These are phyloP conservation scores for Netelia melanura DNA, from an alignment of 2,888 invertebrate genomes.

Conservation along the genomic window DNA sequence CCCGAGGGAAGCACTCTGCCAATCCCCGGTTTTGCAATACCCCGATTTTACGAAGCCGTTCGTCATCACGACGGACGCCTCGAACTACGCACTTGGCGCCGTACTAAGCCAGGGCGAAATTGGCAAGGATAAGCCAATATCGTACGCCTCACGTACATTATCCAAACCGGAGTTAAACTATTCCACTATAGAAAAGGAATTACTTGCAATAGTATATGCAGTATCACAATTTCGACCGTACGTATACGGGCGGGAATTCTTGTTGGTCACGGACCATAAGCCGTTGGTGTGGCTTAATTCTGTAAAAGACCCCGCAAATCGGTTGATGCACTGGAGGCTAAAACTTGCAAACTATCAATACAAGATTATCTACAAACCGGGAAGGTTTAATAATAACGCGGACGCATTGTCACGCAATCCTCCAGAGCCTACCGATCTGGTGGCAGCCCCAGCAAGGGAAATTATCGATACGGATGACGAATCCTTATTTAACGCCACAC, in stretches of 20 bases:
- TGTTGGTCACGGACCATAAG: constrained; percentile 8
- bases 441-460: too few relatives aligned
- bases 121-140: constrained; percentile 42
- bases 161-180: too few relatives aligned
- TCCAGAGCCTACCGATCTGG: not conserved
- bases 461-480: too few relatives aligned
- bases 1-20: too few relatives aligned
- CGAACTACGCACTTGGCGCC: too few relatives aligned
- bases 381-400: not conserved
- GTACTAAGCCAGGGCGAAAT: too few relatives aligned
- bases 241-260: too few relatives aligned
- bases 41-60: not conserved
- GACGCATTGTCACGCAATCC: not conserved
- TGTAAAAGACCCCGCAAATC: not conserved
- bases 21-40: too few relatives aligned
- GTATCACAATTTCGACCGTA: not conserved
- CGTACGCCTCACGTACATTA: too few relatives aligned
- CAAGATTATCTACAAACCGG: not conserved
- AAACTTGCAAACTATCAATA: not conserved
- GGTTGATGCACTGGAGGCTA: not conserved
- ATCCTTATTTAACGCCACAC: too few relatives aligned
- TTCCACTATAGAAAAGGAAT: not conserved
- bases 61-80: not conserved
- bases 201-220: not conserved
- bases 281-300: not conserved